Evolutionary conservation across 2,797 vertebrate genomes (phyloP).

Genomic region (Trachops cirrhosus): DNA sequence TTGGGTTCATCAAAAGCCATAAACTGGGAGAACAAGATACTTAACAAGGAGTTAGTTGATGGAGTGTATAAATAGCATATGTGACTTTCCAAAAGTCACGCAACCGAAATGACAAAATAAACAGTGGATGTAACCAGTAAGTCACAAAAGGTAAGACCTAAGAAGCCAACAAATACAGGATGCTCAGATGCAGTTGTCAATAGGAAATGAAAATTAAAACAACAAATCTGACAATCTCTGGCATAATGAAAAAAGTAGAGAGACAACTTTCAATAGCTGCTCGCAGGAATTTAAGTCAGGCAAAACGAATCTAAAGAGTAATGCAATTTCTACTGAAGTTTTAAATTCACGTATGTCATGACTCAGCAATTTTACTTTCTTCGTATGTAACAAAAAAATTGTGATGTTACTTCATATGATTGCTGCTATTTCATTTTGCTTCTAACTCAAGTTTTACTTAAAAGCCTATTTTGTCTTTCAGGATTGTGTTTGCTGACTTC

Average conservation of each 20-base stretch:
- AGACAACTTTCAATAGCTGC: not conserved
- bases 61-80: not conserved
- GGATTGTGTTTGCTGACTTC: constrained; percentile 95
- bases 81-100: not conserved
- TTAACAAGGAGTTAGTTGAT: constrained; percentile 1
- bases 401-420: not conserved
- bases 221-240: not conserved
- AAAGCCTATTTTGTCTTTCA: constrained; percentile 77
- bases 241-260: not conserved
- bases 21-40: not conserved
- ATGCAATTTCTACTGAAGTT: not conserved
- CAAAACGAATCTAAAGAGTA: not conserved
- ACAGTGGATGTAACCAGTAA: not conserved
- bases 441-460: constrained; percentile 54
- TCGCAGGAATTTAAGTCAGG: not conserved
- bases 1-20: not conserved
- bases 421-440: not conserved
- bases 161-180: not conserved
- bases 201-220: not conserved
- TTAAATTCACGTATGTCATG: not conserved
- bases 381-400: not conserved
- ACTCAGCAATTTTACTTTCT: not conserved
- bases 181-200: not conserved
- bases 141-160: not conserved
- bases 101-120: not conserved